A percentile compares a stretch with the other conserved stretches of the same genome.
These are phyloP conservation scores for Melanostoma scalare DNA, from an alignment of 2,888 invertebrate genomes.

Conservation along the genomic window DNA sequence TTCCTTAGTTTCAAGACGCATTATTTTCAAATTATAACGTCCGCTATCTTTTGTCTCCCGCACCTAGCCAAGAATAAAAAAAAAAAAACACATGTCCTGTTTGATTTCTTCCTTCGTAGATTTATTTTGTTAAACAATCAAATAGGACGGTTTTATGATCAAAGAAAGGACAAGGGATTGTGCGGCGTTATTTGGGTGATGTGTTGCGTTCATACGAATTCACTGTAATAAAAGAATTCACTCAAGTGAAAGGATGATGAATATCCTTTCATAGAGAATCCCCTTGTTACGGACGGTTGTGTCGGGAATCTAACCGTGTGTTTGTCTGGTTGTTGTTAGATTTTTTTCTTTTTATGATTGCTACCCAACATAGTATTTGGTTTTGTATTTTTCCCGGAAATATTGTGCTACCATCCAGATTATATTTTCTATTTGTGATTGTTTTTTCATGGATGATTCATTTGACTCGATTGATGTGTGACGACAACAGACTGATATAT, in stretches of 20 bases:
- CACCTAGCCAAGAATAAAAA: constrained; percentile 11
- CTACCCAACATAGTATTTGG: constrained; percentile 41
- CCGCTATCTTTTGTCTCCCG: not conserved
- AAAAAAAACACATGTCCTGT: constrained; percentile 68
- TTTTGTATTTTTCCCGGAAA: constrained; percentile 48
- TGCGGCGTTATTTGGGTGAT: constrained; percentile 43
- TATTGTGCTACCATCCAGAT: constrained; percentile 56
- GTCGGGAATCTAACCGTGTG: constrained; percentile 36
- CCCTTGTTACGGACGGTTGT: not conserved
- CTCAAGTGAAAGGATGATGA: constrained; percentile 67
- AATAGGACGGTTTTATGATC: constrained; percentile 33
- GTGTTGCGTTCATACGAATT: constrained; percentile 58
- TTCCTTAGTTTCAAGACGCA: constrained; percentile 50
- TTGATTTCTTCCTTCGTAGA: constrained; percentile 48
- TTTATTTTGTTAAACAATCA: constrained; percentile 61
- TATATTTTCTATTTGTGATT: constrained; percentile 28
- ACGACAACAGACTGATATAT: not conserved
- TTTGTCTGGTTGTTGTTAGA: constrained; percentile 8
- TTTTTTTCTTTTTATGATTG: constrained; percentile 15
- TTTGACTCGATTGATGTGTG: constrained; percentile 30
- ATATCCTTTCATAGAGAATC: constrained; percentile 45
- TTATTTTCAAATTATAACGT: constrained; percentile 69
- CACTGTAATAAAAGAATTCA: constrained; percentile 64
- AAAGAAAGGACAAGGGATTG: not conserved
- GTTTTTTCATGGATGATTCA: constrained; percentile 40